phyloP scores from a whole-genome alignment of 2,888 invertebrate species.

The Autographa gamma region DNA sequence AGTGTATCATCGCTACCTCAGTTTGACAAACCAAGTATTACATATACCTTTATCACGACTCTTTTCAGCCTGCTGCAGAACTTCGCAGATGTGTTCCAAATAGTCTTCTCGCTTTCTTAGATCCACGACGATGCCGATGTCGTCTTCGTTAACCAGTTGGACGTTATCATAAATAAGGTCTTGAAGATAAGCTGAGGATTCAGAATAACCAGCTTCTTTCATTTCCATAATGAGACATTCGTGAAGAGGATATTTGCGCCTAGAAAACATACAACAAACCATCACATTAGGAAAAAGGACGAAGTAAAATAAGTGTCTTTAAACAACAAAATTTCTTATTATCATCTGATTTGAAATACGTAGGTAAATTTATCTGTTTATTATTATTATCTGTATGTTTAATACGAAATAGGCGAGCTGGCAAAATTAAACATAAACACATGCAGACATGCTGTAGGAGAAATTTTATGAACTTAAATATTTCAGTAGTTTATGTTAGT shows the following conservation, averaged over 20 bases:
- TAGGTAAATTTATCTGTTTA: too few relatives aligned
- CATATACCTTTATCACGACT: conserved; percentile 74
- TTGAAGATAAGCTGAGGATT: conserved; percentile 85
- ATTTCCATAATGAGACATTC: conserved; percentile 88
- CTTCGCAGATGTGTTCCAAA: conserved; percentile 74
- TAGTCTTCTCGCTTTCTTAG: conserved; percentile 75
- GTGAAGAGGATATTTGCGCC: conserved; percentile 85
- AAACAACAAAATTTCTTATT: too few relatives aligned
- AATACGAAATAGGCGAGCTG: too few relatives aligned
- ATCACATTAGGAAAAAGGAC: too few relatives aligned
- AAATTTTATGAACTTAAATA: too few relatives aligned
- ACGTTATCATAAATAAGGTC: conserved; percentile 89
- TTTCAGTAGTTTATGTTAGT: too few relatives aligned
- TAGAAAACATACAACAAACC: conserved; percentile 58
- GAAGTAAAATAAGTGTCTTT: too few relatives aligned
- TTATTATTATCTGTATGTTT: too few relatives aligned
- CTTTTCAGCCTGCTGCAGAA: conserved; percentile 78
- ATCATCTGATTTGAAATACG: too few relatives aligned
- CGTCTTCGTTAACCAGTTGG: conserved; percentile 82
- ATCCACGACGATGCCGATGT: conserved; percentile 85
- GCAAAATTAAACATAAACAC: too few relatives aligned
- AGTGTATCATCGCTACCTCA: too few relatives aligned
- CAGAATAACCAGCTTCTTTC: conserved; percentile 83
- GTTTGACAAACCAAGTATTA: background rate
- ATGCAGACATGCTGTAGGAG: too few relatives aligned